These are phyloP conservation scores for Miniopterus natalensis DNA, from an alignment of 2,113 vertebrate genomes.

Conservation along the genomic window DNA sequence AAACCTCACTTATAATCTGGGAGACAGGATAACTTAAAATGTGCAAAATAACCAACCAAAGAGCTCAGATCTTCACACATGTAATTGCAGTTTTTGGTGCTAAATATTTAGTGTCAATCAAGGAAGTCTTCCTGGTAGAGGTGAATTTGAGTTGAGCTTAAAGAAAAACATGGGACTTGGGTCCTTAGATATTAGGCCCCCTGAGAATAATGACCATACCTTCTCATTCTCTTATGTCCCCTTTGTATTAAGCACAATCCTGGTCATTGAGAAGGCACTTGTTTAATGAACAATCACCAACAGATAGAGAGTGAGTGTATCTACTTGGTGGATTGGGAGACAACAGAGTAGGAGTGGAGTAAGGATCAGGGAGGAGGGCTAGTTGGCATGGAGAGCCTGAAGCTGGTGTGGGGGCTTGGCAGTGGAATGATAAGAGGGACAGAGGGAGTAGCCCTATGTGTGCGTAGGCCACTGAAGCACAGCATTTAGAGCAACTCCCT, in stretches of 20 bases:
- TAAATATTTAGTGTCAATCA: slow-evolving; percentile 48
- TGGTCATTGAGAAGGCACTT: neutral
- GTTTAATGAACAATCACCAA: neutral
- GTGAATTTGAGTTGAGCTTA: slow-evolving; percentile 20
- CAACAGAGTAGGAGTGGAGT: neutral
- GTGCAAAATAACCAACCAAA: slow-evolving; percentile 2
- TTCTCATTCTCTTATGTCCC: neutral
- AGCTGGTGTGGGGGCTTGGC: neutral
- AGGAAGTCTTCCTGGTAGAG: slow-evolving; percentile 49
- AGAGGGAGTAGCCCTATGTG: neutral
- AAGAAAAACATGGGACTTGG: neutral
- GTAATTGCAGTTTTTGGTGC: neutral
- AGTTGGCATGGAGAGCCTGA: neutral
- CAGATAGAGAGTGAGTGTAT: neutral
- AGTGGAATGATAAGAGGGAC: neutral
- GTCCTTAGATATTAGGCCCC: neutral
- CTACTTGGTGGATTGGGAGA: neutral
- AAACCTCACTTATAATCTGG: neutral
- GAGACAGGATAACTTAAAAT: neutral
- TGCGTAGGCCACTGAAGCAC: neutral
- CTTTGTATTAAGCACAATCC: slow-evolving; percentile 1
- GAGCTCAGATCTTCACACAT: neutral
- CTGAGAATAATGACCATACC: neutral
- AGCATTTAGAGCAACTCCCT: slow-evolving; percentile 24
- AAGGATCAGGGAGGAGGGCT: neutral